These are phyloP conservation scores for Andricus curvator DNA, from an alignment of 2,888 invertebrate genomes.

Conservation along the genomic window DNA sequence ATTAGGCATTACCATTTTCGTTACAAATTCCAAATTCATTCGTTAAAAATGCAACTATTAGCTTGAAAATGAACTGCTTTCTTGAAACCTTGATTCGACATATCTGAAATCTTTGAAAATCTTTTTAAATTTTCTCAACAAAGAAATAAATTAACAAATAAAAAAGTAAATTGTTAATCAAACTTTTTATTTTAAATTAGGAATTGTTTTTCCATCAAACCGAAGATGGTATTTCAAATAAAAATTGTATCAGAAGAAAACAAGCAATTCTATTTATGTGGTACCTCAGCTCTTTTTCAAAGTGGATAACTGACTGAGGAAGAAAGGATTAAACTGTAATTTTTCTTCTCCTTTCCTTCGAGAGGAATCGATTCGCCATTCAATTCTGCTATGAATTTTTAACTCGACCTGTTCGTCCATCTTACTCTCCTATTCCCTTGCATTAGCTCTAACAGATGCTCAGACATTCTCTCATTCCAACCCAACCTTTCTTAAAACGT, in stretches of 20 bases:
- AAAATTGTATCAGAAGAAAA: not conserved
- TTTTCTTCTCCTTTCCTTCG: constrained; percentile 11
- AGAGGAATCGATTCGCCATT: constrained; percentile 30
- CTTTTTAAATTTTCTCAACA: no score
- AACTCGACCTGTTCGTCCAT: constrained; percentile 6
- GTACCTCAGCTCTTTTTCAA: not conserved
- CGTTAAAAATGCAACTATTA: no score
- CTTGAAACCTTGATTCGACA: no score
- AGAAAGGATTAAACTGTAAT: not conserved
- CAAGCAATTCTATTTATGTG: constrained; percentile 2
- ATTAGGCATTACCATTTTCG: no score
- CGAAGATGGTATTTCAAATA: not conserved
- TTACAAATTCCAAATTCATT: no score
- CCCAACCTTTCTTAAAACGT: constrained; percentile 12
- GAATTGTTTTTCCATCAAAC: no score
- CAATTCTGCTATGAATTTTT: constrained; percentile 39
- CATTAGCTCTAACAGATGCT: constrained; percentile 26
- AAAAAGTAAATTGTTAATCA: no score
- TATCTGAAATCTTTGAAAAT: no score
- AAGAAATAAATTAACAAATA: no score
- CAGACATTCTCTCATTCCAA: constrained; percentile 2
- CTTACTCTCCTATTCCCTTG: not conserved
- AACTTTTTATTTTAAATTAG: no score
- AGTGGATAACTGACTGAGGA: not conserved
- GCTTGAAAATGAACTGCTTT: no score